phyloP scores from a whole-genome alignment of 2,888 invertebrate species.

The Lamellibrachia satsuma region DNA sequence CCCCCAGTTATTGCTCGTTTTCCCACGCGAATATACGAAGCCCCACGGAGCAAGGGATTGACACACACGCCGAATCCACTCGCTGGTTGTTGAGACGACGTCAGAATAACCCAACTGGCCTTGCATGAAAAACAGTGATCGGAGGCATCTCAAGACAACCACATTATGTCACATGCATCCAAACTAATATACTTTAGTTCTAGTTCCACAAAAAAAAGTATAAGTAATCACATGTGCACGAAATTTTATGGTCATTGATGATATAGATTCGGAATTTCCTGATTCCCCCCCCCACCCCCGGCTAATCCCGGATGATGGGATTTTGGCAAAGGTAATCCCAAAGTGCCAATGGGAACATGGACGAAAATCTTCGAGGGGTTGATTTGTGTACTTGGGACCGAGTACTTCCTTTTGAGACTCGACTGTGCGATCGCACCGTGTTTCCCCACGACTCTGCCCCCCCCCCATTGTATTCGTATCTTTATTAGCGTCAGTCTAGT shows the following conservation, averaged over 20 bases:
- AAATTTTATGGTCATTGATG: not conserved
- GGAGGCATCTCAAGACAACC: not conserved
- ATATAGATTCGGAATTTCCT: not conserved
- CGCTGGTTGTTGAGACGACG: not conserved
- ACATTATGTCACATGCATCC: not conserved
- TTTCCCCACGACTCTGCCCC: too few species aligned
- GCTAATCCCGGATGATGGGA: not conserved
- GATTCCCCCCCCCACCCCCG: too few species aligned
- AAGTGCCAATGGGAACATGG: not conserved
- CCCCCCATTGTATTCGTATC: too few species aligned
- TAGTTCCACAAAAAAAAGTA: too few species aligned
- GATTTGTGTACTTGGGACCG: too few species aligned
- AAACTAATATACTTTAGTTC: not conserved
- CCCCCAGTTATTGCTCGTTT: not conserved
- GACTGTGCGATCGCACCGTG: too few species aligned
- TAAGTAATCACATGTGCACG: not conserved
- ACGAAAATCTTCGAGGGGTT: too few species aligned
- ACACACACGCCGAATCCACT: not conserved
- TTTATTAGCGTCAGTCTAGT: too few species aligned
- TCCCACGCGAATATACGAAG: not conserved
- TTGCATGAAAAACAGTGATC: not conserved
- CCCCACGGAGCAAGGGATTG: conserved; percentile 9
- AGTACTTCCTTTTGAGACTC: too few species aligned
- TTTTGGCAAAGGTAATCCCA: not conserved
- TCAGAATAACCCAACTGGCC: not conserved